A percentile compares a stretch with the other conserved stretches of the same genome.
Evolutionary conservation across 2,113 vertebrate species (phyloP).

Genomic region (Bombycilla garrulus): DNA sequence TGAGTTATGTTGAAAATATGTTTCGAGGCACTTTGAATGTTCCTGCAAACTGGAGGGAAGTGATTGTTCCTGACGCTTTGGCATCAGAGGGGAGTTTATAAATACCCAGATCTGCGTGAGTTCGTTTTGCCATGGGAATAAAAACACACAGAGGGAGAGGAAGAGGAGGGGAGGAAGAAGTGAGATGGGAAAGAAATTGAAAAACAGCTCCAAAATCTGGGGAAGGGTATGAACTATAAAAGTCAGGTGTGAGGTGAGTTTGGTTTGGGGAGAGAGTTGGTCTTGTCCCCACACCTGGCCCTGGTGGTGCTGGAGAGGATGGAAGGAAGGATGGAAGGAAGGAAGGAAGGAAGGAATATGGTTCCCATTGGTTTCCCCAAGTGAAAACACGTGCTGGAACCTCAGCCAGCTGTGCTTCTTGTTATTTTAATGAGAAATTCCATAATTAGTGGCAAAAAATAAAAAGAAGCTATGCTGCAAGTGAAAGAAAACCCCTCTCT

Average conservation of each 20-base stretch:
- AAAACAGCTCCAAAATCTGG: background rate
- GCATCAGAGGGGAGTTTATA: slow-evolving; percentile 44
- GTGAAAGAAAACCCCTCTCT: background rate
- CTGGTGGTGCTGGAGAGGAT: background rate
- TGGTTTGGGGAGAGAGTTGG: background rate
- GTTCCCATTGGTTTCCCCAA: slow-evolving; percentile 55
- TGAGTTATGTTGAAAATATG: slow-evolving; percentile 75
- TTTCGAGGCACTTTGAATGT: slow-evolving; percentile 53
- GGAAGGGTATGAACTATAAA: background rate
- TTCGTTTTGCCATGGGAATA: background rate
- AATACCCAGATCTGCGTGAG: slow-evolving; percentile 30
- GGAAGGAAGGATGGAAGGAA: background rate
- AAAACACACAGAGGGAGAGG: background rate
- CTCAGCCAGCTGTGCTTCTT: slow-evolving; percentile 4
- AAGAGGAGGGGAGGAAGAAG: background rate
- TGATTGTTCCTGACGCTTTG: slow-evolving; percentile 19
- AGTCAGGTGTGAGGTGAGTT: background rate
- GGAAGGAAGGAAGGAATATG: background rate
- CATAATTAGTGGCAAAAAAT: slow-evolving; percentile 39
- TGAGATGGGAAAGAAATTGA: background rate
- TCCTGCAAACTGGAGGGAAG: slow-evolving; percentile 54
- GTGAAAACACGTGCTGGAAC: slow-evolving; percentile 40
- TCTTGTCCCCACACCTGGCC: accelerated
- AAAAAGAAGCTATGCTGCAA: background rate
- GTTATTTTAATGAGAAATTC: slow-evolving; percentile 67